Evolutionary conservation across 2,888 invertebrate genomes (phyloP), one percentile per base, ranked within the genome.

Genomic region (Argynnis bischoffii): DNA sequence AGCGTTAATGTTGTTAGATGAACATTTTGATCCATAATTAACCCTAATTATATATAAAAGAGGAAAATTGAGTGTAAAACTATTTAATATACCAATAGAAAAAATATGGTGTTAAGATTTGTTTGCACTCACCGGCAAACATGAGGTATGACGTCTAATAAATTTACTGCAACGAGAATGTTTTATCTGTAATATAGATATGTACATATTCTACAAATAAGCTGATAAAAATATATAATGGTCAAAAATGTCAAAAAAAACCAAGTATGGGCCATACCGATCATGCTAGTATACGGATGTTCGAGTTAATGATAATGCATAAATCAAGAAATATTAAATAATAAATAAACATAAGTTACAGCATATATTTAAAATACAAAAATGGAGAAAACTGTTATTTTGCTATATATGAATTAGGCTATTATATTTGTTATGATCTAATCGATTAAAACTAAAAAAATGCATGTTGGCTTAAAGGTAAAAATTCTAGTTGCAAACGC

Each of bases 91-190:
- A 59, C 47, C 59, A 59, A 59, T 59, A 59, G n/a, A 26, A 26
- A 48, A 48, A 67, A 15, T 51, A 18, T 56, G 41, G 55, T 71
- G 73, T 77, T 78, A 76, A 69, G 74, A 67, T 72, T 76, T 76
- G 80, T 84, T 82, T 81, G 83, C 84, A 89, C 92, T 92, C 88
- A 91, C 92, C 90, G 88, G 80, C 83, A 86, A 81, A 85, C 87
- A 87, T 77, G 85, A 77, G 66, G 86, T 79, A 80, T 86, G 85
- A 70, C 86, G 82, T 80, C 86, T 89, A 85, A 90, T 74, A 80
- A 85, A 87, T 83, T 83, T 89, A 88, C 91, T 79, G 91, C 91
- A 91, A 89, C 85, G 72, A 84, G 90, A 87, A 82, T 82, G 77
- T 79, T 85, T 87, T 78, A 92, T 92, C 92, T 92, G 92, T 73